These are phyloP conservation scores for Cryptomyrus ogoouensis DNA, from an alignment of 2,113 vertebrate genomes.

Conservation along the genomic window DNA sequence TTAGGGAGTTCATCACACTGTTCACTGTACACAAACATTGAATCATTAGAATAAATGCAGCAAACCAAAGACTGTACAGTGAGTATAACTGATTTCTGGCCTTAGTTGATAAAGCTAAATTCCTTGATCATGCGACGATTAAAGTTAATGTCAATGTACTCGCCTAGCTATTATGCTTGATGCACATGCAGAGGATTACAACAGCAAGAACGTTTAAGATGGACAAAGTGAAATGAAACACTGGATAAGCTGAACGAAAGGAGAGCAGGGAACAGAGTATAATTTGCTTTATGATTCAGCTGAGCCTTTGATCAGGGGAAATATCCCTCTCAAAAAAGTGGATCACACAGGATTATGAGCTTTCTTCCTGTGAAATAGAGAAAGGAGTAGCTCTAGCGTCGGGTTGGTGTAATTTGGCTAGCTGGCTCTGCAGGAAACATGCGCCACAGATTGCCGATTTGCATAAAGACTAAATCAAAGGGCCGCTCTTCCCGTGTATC, in stretches of 20 bases:
- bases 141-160: background rate
- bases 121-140: background rate
- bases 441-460: background rate
- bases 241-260: background rate
- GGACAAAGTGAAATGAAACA: background rate
- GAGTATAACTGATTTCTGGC: background rate
- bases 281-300: slow-evolving; percentile 3
- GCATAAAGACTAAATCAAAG: background rate
- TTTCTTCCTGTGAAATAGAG: background rate
- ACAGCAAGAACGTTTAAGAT: background rate
- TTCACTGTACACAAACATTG: background rate
- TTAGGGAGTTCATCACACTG: background rate
- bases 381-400: background rate
- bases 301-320: background rate
- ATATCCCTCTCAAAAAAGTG: background rate
- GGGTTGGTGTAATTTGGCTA: background rate
- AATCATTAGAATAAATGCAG: background rate
- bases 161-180: background rate
- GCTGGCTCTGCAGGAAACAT: background rate
- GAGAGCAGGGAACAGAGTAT: background rate
- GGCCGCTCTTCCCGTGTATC: background rate
- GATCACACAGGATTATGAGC: background rate
- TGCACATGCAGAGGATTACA: background rate
- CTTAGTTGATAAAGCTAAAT: background rate
- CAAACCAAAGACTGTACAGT: background rate